Evolutionary conservation across 2,888 invertebrate species (phyloP), one percentile per base, ranked within the genome.

Genomic region (Andrena fulva): DNA sequence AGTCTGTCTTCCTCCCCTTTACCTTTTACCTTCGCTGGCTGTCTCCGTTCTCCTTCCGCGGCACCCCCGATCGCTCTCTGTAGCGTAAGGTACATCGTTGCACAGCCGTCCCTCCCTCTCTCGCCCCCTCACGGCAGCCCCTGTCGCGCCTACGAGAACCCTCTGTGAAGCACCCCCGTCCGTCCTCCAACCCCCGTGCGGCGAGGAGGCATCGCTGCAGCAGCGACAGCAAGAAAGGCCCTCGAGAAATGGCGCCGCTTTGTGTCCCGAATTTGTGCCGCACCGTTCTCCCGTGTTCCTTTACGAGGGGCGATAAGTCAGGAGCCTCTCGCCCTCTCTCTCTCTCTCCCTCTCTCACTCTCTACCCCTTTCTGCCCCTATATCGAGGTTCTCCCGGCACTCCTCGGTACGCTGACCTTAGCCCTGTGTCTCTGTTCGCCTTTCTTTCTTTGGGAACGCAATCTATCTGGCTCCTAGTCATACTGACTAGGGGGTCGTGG

Each of bases 181-280:
- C 48, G 31, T 54, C 52, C 12, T 35, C 31, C 42, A 52, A 48
- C 24, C 33, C 77, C 74, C 62, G 60, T 59, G 72, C 66, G 62
- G 75, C 80, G 80, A 78, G 71, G 64, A 68, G 80, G 87, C 79
- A 77, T 76, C 78, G 76, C 64, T 73, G 80, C 82, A 77, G 69
- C 80, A 80, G 54, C 59, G 66, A 64, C 77, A 71, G 87, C 83
- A 88, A 88, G 88, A 88, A 87, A 88, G 87, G 84, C 81, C 80
- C 76, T 72, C 85, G 86, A 89, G 90, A 90, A 90, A 90, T 90
- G 87, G 85, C 82, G 86, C 74, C 84, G 89, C 91, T 92, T 91
- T 91, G 90, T 92, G 88, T 90, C 86, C 90, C 87, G 89, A 90
- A 89, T 91, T 91, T 90, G 88, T 90, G 89, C 89, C 89, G 85